These are phyloP conservation scores for Rhinolophus sinicus DNA, from an alignment of 2,113 vertebrate genomes.

Conservation along the genomic window DNA sequence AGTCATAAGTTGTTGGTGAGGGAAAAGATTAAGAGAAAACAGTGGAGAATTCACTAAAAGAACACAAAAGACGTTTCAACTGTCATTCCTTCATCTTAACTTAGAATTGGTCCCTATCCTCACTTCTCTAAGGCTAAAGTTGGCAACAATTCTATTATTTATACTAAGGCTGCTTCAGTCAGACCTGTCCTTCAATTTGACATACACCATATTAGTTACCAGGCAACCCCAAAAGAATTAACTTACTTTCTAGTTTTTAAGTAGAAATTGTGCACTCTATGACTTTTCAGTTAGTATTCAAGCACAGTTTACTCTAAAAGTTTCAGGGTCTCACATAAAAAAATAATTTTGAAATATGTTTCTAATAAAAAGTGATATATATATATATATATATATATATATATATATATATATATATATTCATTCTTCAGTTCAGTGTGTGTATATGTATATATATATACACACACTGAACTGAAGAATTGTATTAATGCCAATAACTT, in stretches of 20 bases:
- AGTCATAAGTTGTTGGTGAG: constrained; percentile 39
- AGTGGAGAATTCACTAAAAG: background rate
- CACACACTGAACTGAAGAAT: background rate
- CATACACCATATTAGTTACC: constrained; percentile 63
- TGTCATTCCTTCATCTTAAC: constrained; percentile 27
- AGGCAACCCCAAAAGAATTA: constrained; percentile 67
- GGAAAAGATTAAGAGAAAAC: background rate
- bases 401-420: background rate
- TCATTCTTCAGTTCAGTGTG: no score
- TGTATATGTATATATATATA: background rate
- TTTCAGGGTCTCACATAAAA: background rate
- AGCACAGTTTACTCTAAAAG: constrained; percentile 63
- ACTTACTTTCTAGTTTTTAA: constrained; percentile 56
- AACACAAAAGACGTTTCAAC: background rate
- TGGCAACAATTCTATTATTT: constrained; percentile 70
- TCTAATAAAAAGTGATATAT: background rate
- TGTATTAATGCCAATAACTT: background rate
- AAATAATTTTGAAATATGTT: constrained; percentile 41
- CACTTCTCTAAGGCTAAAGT: constrained; percentile 52
- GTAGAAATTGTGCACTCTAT: constrained; percentile 39
- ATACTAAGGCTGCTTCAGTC: constrained; percentile 47
- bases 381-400: background rate
- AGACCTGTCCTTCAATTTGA: constrained; percentile 59
- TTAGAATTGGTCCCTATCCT: background rate
- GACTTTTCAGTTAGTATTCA: constrained; percentile 63